A percentile compares a stretch with the other conserved stretches of the same genome.
These are phyloP conservation scores for Xenops minutus DNA, from an alignment of 2,797 vertebrate genomes.

Conservation along the genomic window DNA sequence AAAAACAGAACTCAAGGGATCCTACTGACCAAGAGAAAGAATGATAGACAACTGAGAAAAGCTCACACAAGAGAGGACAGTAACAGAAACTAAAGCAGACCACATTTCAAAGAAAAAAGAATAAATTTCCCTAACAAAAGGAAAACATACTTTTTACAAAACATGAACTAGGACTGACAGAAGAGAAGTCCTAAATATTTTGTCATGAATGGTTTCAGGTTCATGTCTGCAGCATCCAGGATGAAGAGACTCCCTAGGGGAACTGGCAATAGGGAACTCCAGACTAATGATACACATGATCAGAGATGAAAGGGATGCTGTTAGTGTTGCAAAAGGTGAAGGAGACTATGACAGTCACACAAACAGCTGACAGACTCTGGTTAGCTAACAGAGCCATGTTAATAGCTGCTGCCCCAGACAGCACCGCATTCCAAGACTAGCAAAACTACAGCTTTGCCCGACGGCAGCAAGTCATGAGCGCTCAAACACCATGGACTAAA, in stretches of 20 bases:
- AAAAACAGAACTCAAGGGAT: neutral
- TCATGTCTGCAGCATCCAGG: neutral
- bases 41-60: neutral
- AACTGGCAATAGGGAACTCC: neutral
- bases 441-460: neutral
- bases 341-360: neutral
- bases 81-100: neutral
- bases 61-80: neutral
- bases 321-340: neutral
- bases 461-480: neutral
- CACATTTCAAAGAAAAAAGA: neutral
- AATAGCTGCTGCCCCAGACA: neutral
- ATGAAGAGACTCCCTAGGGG: neutral
- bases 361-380: neutral
- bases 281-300: neutral
- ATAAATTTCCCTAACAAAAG: neutral
- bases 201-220: neutral
- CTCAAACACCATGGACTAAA: neutral
- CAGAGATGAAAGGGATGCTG: neutral
- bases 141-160: neutral
- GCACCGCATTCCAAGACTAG: neutral
- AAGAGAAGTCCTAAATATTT: neutral
- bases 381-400: neutral
- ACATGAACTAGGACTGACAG: neutral
- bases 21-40: neutral